Base-by-base conservation (phyloP, 2,888 invertebrate genomes). In the Girardia tigrina region DNA sequence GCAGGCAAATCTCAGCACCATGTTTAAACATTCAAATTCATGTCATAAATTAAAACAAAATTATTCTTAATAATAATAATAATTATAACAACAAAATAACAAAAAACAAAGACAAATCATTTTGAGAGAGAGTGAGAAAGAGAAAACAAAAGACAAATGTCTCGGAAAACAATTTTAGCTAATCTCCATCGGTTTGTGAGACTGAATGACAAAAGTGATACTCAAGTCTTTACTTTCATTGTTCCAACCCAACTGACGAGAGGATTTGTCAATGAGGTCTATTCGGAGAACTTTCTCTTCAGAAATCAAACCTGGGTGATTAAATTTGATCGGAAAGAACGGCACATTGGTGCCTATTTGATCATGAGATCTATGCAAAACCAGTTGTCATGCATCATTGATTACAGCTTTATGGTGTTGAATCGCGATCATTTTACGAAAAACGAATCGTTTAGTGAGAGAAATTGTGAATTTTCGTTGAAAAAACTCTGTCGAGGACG, bases 221-320 rank as follows among this genome's bases (percentile, higher is more conserved):
- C 90, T 79, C 90, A 90, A 85, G 89, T 90, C 80, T 91, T 90
- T 86, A 90, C 90, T 77, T 91, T 91, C 85, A 88, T 90, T 81
- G 89, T 91, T 80, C 90, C 90, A 78, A 88, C 89, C 80, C 89
- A 89, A 77, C 89, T 90, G 79, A 89, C 90, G 72, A 87, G 90
- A 77, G 90, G 90, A 84, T 88, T 89, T 73, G 89, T 90, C 82
- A 88, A 90, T 77, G 90, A 90, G 85, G 89, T 90, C 81, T 90
- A 89, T 78, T 89, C 90, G 79, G 90, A 90, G 84, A 90, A 90
- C 83, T 89, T 91, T 84, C 88, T 88, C 78, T 90, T 90, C 84
- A 90, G 90, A 74, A 89, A 90, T 82, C 90, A 90, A 82, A 87
- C 88, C 83, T 91, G 90, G 90, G 89, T 90, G 27, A 89, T 90